Base-by-base conservation (phyloP, 2,113 vertebrate genomes). In the Chionodraco myersi region DNA sequence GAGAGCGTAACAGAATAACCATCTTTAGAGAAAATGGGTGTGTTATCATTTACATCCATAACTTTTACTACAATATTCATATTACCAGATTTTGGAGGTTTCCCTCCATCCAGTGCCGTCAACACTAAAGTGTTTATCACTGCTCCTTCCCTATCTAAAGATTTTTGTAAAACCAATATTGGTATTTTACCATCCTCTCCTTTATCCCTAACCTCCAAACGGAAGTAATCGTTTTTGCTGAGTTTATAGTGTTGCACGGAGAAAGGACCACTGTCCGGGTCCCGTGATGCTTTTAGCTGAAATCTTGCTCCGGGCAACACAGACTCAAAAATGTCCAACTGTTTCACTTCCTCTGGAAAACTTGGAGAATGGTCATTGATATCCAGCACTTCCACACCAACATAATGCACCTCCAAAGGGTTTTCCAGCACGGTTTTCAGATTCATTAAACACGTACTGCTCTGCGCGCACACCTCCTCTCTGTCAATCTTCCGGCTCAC, bases 341-440 rank as follows among this genome's bases (percentile, higher is more conserved):
- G 44, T 72, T 80, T 93, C 4, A 92, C 81, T 53, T 62, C 64
- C 1, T 89, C 90, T 0, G 89, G 59, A 30, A 97, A 96, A 21
- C 18, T 4, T 0, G 94, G 96, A 0, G 91, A 74, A 23, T 96
- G 94, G 48, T 97, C 96, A 21, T 97, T 97, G 44, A 96, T 79
- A 61, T 97, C 96, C 21, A 86, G 70, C 16, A 97, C 73, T 14
- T 96, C 94, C 45, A 96, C 91, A 12, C 75, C 86, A 11, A 96
- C 93, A 1, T 96, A 95, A 62, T 96, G 96, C 0, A 97, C 90
- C 68, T 96, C 95, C 47, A 96, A 86, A 9, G 96, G 96, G 16
- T 93, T 91, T 30, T 94, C 92, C 3, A 96, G 16, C 1, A 95
- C 85, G 0, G 91, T 90, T 79, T 94, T 91, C 3, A 92, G 26